Conservation (phyloP, 1,140 invertebrate genomes). For the Stegodyphus dumicola region DNA sequence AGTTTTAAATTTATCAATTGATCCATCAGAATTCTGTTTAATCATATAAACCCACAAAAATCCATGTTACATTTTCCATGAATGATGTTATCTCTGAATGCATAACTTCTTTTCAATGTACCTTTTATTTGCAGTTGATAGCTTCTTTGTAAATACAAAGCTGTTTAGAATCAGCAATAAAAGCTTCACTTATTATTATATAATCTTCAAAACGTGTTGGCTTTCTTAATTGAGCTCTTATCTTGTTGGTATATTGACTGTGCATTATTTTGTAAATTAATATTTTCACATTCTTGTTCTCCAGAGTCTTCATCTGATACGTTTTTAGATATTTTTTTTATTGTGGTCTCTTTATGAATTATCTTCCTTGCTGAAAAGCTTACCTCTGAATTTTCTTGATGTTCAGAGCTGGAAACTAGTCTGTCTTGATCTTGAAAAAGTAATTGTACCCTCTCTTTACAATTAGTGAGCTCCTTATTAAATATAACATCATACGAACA, state of each 20-base stretch:
- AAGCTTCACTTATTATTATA: not conserved
- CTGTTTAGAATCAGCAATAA: not conserved
- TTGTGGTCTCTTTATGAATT: not conserved
- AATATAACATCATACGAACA: not conserved
- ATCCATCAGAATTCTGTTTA: not conserved
- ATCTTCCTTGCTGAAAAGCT: not conserved
- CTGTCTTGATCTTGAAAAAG: too few species aligned
- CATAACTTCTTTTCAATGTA: not conserved
- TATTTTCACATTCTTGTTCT: too few species aligned
- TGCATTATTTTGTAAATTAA: too few species aligned
- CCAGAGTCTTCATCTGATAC: not conserved
- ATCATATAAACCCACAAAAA: not conserved
- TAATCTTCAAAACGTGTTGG: not conserved
- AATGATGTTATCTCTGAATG: not conserved
- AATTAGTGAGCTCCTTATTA: not conserved
- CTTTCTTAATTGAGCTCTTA: not conserved
- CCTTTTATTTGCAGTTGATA: not conserved
- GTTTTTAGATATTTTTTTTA: not conserved
- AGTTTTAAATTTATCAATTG: not conserved
- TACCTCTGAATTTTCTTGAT: not conserved
- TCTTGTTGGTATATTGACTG: not conserved
- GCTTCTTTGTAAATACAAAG: not conserved
- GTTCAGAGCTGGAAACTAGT: not conserved
- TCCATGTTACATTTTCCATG: not conserved
- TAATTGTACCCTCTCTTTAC: not conserved